Evolutionary conservation across 2,888 invertebrate genomes (phyloP).

Genomic region (Marasmarcha lunaedactyla): DNA sequence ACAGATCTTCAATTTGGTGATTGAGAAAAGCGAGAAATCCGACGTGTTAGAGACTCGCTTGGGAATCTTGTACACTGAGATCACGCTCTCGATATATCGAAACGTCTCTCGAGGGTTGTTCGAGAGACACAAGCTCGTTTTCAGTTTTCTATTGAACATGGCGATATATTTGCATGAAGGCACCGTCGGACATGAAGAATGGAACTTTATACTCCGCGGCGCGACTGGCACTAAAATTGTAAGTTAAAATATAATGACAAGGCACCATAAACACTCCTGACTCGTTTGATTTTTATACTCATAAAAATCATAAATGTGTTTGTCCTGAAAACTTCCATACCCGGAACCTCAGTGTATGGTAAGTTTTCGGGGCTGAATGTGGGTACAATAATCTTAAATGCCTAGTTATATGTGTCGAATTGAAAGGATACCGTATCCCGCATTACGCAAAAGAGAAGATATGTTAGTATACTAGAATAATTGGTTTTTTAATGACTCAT

Average conservation of each 20-base stretch:
- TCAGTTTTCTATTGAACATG: conserved; percentile 85
- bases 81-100: conserved; percentile 84
- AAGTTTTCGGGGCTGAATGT: no score
- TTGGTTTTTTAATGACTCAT: no score
- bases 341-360: no score
- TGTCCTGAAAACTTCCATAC: no score
- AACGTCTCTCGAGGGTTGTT: conserved; percentile 93
- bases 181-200: conserved; percentile 72
- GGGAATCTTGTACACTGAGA: conserved; percentile 78
- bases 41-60: conserved; percentile 76
- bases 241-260: no score
- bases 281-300: not conserved
- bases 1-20: conserved; percentile 84
- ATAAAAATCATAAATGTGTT: no score
- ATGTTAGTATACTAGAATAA: no score
- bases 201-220: conserved; percentile 85
- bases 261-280: no score
- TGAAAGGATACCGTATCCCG: no score
- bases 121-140: conserved; percentile 90
- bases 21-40: conserved; percentile 78
- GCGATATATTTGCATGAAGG: conserved; percentile 78
- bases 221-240: conserved; percentile 70
- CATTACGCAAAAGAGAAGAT: no score
- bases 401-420: no score
- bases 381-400: no score